Percentiles rank a stretch among this genome's conserved stretches.
Evolutionary conservation across 2,888 invertebrate species (phyloP).

Genomic region (Euphydryas editha): DNA sequence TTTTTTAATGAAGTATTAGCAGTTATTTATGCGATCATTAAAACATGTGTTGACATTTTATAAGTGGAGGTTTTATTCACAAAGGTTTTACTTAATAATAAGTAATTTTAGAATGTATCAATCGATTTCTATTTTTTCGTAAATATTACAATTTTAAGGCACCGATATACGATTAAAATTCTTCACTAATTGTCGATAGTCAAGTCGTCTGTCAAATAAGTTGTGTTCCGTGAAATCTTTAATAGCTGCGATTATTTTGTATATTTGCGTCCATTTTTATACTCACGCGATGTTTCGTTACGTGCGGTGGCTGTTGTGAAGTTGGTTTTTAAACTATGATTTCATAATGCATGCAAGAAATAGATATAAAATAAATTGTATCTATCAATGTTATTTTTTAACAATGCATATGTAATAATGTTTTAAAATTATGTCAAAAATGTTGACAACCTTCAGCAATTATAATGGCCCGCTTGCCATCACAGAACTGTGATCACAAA

Average conservation of each 20-base stretch:
- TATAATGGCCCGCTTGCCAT: too few species aligned
- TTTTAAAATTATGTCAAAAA: too few species aligned
- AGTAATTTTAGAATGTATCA: background rate
- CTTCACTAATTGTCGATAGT: conserved; percentile 37
- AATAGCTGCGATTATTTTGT: conserved; percentile 49
- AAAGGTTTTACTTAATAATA: background rate
- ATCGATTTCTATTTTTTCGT: background rate
- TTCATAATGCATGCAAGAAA: background rate
- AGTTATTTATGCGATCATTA: too few species aligned
- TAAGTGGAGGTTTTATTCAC: too few species aligned
- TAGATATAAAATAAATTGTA: background rate
- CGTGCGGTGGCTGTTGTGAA: conserved; percentile 20
- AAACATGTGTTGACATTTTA: too few species aligned
- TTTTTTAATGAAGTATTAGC: too few species aligned
- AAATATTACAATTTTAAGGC: conserved; percentile 33
- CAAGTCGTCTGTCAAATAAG: conserved; percentile 55
- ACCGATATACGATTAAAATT: conserved; percentile 49
- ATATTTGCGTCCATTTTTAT: conserved; percentile 41
- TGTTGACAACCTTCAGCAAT: too few species aligned
- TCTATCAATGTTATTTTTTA: background rate
- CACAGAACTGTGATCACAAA: too few species aligned
- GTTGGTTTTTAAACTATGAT: background rate
- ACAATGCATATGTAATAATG: too few species aligned
- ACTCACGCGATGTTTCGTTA: conserved; percentile 33
- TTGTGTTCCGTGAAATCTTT: conserved; percentile 60